Evolutionary conservation across 2,888 invertebrate genomes (phyloP).

Genomic region (Amphimallon solstitiale): DNA sequence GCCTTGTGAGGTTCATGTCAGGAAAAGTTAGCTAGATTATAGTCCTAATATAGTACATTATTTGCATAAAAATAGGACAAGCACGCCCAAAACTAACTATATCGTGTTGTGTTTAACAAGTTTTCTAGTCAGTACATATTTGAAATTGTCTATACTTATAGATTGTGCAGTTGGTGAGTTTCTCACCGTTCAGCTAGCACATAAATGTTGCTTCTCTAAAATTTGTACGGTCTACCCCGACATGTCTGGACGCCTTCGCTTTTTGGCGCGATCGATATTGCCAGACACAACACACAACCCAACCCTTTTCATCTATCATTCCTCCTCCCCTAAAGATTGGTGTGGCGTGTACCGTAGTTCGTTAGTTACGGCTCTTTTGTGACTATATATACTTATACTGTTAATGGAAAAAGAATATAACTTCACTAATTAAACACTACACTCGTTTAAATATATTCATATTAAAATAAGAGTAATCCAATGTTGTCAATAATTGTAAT

Average conservation of each 20-base stretch:
- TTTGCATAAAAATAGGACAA: background rate
- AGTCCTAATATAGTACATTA: too few relatives aligned
- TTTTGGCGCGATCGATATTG: slow-evolving; percentile 70
- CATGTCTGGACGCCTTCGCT: slow-evolving; percentile 63
- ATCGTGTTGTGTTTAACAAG: background rate
- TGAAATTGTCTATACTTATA: background rate
- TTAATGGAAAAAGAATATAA: background rate
- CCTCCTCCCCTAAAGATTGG: slow-evolving; percentile 31
- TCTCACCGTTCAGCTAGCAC: background rate
- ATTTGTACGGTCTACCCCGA: slow-evolving; percentile 51
- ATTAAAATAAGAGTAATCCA: too few relatives aligned
- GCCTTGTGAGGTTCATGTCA: too few relatives aligned
- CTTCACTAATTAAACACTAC: background rate
- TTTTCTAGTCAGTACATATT: background rate
- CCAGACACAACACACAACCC: slow-evolving; percentile 64
- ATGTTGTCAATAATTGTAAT: too few relatives aligned
- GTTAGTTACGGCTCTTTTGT: background rate
- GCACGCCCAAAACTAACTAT: background rate
- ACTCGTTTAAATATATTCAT: too few relatives aligned
- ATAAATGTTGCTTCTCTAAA: background rate
- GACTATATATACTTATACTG: background rate
- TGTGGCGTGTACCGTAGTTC: background rate
- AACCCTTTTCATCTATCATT: slow-evolving; percentile 36
- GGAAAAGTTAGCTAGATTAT: too few relatives aligned
- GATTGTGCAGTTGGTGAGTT: background rate